These are phyloP conservation scores for Belgica antarctica DNA, from an alignment of 2,888 invertebrate species.

Conservation along the genomic window DNA sequence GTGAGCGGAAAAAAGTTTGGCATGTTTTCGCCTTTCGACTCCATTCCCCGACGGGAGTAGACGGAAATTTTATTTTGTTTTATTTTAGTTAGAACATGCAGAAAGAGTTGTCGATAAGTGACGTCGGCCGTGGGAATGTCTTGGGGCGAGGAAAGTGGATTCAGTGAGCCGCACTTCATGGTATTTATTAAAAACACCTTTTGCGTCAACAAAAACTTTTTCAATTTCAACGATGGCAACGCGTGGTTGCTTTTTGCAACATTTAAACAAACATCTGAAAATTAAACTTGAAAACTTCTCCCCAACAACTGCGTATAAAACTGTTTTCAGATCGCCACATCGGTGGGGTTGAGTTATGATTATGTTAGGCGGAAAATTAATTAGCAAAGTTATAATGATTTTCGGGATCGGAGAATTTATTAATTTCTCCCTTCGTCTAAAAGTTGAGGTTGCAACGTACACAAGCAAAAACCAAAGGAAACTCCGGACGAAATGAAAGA, in stretches of 20 bases:
- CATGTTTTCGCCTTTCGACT: neutral
- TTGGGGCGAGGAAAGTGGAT: neutral
- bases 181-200: too few species aligned
- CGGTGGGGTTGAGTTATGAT: neutral
- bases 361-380: conserved; percentile 39
- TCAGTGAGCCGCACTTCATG: too few species aligned
- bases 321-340: too few species aligned
- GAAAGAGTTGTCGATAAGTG: conserved; percentile 2
- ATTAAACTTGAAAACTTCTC: too few species aligned
- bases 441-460: too few species aligned
- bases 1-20: conserved; percentile 22
- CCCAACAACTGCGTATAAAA: too few species aligned
- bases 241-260: too few species aligned
- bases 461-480: too few species aligned
- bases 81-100: neutral
- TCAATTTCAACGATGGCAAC: too few species aligned
- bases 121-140: neutral
- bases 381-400: conserved; percentile 42
- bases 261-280: too few species aligned
- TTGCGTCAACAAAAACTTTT: too few species aligned
- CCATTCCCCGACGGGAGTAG: neutral
- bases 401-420: conserved; percentile 9
- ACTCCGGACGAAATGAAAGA: neutral
- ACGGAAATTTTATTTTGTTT: conserved; percentile 38
- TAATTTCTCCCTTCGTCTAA: neutral